Percentiles rank a stretch among this genome's conserved stretches.
Evolutionary conservation across 2,113 vertebrate species (phyloP).

Genomic region (Mustelus asterias): DNA sequence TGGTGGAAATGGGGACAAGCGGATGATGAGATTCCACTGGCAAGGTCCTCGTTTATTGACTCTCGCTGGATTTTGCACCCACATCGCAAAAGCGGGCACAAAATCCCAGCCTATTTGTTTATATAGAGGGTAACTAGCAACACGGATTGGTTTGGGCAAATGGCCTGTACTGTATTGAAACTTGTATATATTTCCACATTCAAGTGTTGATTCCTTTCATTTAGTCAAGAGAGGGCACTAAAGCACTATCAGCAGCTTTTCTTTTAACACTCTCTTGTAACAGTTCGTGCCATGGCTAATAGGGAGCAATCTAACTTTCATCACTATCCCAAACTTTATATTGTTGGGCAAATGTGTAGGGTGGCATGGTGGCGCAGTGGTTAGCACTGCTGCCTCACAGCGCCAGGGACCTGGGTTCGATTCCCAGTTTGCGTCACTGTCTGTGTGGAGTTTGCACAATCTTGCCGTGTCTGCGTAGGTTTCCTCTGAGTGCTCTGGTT

Average conservation of each 20-base stretch:
- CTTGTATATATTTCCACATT: neutral
- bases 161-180: neutral
- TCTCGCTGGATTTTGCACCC: too few relatives aligned
- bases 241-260: neutral
- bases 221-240: constrained; percentile 13
- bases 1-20: too few relatives aligned
- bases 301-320: neutral
- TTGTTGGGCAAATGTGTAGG: neutral
- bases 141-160: neutral
- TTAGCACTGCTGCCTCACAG: too few relatives aligned
- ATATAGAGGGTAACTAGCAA: neutral
- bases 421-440: too few relatives aligned
- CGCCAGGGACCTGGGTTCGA: too few relatives aligned
- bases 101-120: neutral
- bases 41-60: too few relatives aligned
- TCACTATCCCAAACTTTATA: neutral
- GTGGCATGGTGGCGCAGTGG: too few relatives aligned
- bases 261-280: neutral
- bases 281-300: neutral
- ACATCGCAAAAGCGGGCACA: too few relatives aligned
- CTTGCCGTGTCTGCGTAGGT: too few relatives aligned
- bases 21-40: too few relatives aligned
- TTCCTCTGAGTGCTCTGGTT: too few relatives aligned
- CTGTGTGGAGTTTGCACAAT: too few relatives aligned
- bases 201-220: neutral